Evolutionary conservation across 1,140 invertebrate genomes (phyloP).

Genomic region (Tetranychus cinnabarinus): DNA sequence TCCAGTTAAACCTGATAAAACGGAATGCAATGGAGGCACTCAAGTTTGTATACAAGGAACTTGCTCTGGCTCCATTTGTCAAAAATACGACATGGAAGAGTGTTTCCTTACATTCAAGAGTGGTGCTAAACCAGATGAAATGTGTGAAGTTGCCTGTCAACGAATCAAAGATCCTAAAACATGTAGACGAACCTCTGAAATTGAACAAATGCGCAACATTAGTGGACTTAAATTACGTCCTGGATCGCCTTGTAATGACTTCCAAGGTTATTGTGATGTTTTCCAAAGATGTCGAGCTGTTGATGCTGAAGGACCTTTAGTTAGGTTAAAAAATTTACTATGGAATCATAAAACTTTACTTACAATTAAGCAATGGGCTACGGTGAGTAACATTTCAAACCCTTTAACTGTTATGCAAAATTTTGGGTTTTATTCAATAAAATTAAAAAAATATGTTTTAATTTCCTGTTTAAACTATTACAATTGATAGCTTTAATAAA

Average conservation of each 20-base stretch:
- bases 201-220: conserved; percentile 48
- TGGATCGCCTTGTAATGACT: conserved; percentile 91
- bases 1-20: conserved; percentile 45
- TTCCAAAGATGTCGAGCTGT: conserved; percentile 92
- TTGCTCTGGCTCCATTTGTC: conserved; percentile 82
- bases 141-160: conserved; percentile 90
- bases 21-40: conserved; percentile 55
- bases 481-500: too few species aligned
- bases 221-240: conserved; percentile 61
- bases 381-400: conserved; percentile 24
- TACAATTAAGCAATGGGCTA: conserved; percentile 65
- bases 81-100: conserved; percentile 75
- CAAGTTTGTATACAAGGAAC: conserved; percentile 76
- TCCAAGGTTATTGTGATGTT: conserved; percentile 96
- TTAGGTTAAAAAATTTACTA: conserved; percentile 81
- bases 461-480: too few species aligned
- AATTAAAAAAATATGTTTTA: too few species aligned
- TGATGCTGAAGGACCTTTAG: conserved; percentile 90
- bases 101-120: conserved; percentile 77
- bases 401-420: not conserved
- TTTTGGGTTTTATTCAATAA: too few species aligned
- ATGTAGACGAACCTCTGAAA: conserved; percentile 59
- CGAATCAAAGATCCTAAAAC: conserved; percentile 43
- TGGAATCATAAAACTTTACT: conserved; percentile 71
- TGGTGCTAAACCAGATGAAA: conserved; percentile 42